phyloP scores from a whole-genome alignment of 2,797 vertebrate species.

The Steatocranus sp. region DNA sequence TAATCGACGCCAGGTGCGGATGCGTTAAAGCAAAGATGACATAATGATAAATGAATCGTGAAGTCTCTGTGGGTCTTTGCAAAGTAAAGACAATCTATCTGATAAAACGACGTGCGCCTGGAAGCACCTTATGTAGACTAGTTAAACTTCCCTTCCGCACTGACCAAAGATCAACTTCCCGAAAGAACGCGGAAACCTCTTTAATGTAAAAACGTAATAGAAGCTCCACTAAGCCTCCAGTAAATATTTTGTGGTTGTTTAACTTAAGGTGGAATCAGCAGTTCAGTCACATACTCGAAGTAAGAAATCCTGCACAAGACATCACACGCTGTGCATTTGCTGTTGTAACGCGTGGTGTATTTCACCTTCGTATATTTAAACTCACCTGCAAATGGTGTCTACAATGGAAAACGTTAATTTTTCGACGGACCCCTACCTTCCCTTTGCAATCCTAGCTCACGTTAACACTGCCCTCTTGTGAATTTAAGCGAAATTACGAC shows the following conservation, averaged over 20 bases:
- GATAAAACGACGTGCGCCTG: not conserved
- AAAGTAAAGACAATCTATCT: not conserved
- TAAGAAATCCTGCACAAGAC: not conserved
- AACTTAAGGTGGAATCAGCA: not conserved
- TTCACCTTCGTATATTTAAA: not conserved
- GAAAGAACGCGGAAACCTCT: not conserved
- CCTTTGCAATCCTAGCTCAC: accelerated
- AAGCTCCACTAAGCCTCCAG: not conserved
- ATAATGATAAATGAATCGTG: not conserved
- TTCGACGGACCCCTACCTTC: not conserved
- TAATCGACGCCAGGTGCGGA: not conserved
- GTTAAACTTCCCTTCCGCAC: not conserved
- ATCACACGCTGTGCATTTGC: not conserved
- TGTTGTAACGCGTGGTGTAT: not conserved
- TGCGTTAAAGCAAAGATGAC: not conserved
- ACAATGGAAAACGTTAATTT: too few relatives aligned
- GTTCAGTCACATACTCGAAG: not conserved
- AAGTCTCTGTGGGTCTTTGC: not conserved
- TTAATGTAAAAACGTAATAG: not conserved
- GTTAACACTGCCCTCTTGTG: not conserved
- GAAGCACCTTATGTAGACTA: not conserved
- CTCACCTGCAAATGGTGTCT: not conserved
- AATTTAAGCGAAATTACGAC: not conserved
- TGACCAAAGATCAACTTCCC: not conserved
- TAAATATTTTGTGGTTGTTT: not conserved